Base-by-base conservation (phyloP, 2,888 invertebrate genomes). In the Micropterix aruncella region DNA sequence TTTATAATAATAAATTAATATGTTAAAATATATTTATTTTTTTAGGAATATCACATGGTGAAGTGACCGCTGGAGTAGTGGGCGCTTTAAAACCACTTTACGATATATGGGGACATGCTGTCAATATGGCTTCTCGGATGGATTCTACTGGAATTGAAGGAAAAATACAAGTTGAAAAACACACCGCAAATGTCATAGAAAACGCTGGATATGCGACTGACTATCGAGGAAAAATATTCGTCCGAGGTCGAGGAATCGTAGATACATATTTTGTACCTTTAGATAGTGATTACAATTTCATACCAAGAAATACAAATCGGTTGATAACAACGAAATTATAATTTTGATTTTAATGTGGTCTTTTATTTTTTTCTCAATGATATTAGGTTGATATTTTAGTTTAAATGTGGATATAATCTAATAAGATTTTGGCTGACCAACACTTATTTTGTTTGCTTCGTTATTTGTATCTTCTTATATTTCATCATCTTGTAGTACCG, bases 101-200 rank as follows among this genome's bases (percentile, higher is more conserved):
- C 60, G 95, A 96, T 60, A 92, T 95, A 56, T 96, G 95, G 94
- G 95, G 95, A 0, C 88, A 95, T 62, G 86, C 94, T 0, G 95
- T 95, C 0, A 96, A 96, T 63, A 86, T 96, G 78, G 93, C 96
- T 2, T 92, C 93, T 1, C 74, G 96, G 55, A 93, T 96, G 93
- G 95, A 95, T 57, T 89, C 89, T 1, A 90, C 88, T 1, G 95
- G 95, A 4, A 70, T 81, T 50, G 73, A 81, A 2, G 84, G 86
- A 38, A 75, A 76, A 60, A 86, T 89, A 54, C 88, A 89, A 66
- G 83, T 83, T 48, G 38, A 85, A 18, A 76, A 80, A 57, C 77
- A 80, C 43, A 86, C 87, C 1, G 84, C 86, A 0, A 57, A 70
- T 4, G 74, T 82, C 40, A 61, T 87, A 46, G 72, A 79, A 43